Conservation (phyloP, 1,140 invertebrate genomes). For the Acromyrmex echinatior region DNA sequence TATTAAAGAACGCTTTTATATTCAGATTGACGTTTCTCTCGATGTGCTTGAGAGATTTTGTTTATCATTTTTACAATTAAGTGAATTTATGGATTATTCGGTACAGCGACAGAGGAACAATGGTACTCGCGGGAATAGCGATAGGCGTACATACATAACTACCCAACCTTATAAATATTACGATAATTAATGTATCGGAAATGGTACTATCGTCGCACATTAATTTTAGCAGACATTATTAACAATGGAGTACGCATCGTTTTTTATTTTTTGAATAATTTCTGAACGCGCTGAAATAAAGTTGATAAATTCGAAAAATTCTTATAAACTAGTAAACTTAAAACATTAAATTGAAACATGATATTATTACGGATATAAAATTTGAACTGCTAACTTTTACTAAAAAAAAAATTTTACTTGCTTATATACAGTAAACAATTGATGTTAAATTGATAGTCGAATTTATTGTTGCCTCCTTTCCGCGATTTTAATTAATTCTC, state of each 20-base stretch:
- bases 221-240: slow-evolving; percentile 33
- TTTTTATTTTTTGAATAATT: slow-evolving; percentile 29
- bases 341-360: neutral
- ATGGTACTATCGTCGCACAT: slow-evolving; percentile 1
- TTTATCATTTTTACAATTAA: slow-evolving; percentile 54
- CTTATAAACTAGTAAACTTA: neutral
- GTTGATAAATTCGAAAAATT: neutral
- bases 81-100: slow-evolving; percentile 62
- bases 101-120: slow-evolving; percentile 15
- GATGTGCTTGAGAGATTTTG: slow-evolving; percentile 46
- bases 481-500: no score
- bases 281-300: neutral
- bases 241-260: neutral
- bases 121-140: slow-evolving; percentile 57
- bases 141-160: slow-evolving; percentile 48
- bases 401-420: no score
- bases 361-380: neutral
- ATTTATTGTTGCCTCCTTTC: no score
- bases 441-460: no score
- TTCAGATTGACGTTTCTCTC: slow-evolving; percentile 3
- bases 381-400: neutral
- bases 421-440: no score
- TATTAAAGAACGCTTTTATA: neutral
- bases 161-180: slow-evolving; percentile 53
- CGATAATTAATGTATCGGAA: slow-evolving; percentile 57